These are phyloP conservation scores for Sepioteuthis lessoniana DNA, from an alignment of 2,888 invertebrate genomes.

Conservation along the genomic window DNA sequence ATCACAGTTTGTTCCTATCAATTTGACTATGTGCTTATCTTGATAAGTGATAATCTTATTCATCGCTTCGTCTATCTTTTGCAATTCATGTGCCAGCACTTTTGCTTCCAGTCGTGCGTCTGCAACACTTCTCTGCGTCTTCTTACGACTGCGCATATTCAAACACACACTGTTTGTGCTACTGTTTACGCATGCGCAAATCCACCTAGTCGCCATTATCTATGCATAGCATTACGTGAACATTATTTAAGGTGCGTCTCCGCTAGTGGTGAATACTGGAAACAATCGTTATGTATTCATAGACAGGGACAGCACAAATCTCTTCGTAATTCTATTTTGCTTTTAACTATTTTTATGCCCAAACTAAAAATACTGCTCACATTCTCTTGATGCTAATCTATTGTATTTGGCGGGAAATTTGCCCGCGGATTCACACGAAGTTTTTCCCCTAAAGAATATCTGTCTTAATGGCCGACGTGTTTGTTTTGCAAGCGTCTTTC, in stretches of 20 bases:
- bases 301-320: conserved; percentile 8
- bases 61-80: neutral
- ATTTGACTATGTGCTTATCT: no score
- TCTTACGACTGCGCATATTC: neutral
- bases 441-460: conserved; percentile 33
- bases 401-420: conserved; percentile 5
- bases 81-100: neutral
- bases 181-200: neutral
- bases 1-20: no score
- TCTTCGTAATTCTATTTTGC: conserved; percentile 12
- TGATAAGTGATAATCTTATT: neutral
- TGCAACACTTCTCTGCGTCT: neutral
- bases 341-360: conserved; percentile 33
- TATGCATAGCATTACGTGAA: neutral
- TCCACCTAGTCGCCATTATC: neutral
- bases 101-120: neutral
- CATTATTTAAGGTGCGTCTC: neutral
- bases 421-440: conserved; percentile 2
- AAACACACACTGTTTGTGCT: neutral
- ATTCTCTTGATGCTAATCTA: conserved; percentile 17
- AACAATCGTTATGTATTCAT: neutral
- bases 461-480: conserved; percentile 14
- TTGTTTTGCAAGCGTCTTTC: conserved; percentile 21
- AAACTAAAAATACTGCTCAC: neutral
- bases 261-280: neutral